These are phyloP conservation scores for Trididemnum nubilum DNA, from an alignment of 23 tunicate species.

Conservation along the genomic window DNA sequence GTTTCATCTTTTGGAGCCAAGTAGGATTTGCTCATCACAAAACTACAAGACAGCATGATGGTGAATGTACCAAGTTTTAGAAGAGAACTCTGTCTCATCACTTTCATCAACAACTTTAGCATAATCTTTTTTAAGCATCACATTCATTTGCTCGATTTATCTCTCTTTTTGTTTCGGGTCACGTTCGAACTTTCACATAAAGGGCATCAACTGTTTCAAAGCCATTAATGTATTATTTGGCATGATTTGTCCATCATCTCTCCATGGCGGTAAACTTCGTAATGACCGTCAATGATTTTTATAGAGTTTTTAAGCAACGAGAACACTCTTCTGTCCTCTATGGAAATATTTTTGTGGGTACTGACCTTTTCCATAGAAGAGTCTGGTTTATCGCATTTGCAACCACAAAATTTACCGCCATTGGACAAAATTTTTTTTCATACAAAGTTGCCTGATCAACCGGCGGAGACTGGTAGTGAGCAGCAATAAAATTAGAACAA, in stretches of 20 bases:
- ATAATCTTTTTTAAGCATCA: neutral
- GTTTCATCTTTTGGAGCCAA: neutral
- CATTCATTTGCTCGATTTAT: neutral
- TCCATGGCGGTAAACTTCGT: constrained; percentile 13
- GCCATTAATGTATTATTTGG: constrained; percentile 40
- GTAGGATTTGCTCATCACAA: neutral
- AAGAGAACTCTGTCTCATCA: neutral
- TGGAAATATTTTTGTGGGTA: neutral
- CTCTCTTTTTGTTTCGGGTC: too few relatives aligned
- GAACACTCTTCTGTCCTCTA: constrained; percentile 11
- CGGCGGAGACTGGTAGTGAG: neutral
- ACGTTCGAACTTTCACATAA: constrained; percentile 3
- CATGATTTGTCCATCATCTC: constrained; percentile 15
- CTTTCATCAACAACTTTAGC: neutral
- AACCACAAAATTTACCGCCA: too few relatives aligned
- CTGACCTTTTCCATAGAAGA: neutral
- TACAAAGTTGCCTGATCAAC: too few relatives aligned
- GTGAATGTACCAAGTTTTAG: constrained; percentile 15
- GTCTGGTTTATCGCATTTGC: too few relatives aligned
- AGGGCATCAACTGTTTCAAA: neutral
- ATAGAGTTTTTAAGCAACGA: neutral
- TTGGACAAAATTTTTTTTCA: too few relatives aligned
- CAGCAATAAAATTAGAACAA: neutral
- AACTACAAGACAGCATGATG: constrained; percentile 18
- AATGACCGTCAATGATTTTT: constrained; percentile 26